These are phyloP conservation scores for Hydrolagus colliei DNA, from an alignment of 2,797 vertebrate genomes.

Conservation along the genomic window DNA sequence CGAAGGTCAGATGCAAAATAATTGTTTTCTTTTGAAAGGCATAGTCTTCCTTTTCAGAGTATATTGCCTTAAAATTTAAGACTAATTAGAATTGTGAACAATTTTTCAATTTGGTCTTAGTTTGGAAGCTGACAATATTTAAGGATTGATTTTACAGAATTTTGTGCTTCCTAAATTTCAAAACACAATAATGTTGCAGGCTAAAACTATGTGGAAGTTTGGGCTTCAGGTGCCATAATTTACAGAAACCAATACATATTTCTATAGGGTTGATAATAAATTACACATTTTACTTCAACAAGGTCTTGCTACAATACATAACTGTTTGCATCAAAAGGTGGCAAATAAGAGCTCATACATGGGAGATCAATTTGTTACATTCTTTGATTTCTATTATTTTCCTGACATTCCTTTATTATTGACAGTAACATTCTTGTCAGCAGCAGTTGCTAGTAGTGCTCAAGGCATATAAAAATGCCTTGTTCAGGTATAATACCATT, in stretches of 20 bases:
- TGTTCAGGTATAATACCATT: not conserved
- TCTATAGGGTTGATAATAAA: slow-evolving; percentile 17
- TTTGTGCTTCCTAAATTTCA: no score
- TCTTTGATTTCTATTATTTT: slow-evolving; percentile 35
- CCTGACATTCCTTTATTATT: slow-evolving; percentile 37
- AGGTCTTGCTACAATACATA: slow-evolving; percentile 39
- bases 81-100: no score
- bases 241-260: not conserved
- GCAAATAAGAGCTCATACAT: slow-evolving; percentile 38
- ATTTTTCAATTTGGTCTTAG: no score
- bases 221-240: no score
- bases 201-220: no score
- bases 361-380: slow-evolving; percentile 37
- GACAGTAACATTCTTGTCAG: slow-evolving; percentile 33
- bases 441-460: slow-evolving; percentile 13
- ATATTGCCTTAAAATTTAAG: no score
- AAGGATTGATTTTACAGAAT: no score
- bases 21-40: no score
- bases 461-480: not conserved
- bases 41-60: no score
- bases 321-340: slow-evolving; percentile 32
- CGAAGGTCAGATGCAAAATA: no score
- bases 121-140: no score
- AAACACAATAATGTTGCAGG: no score
- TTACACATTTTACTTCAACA: slow-evolving; percentile 38